These are phyloP conservation scores for Copsychus sechellarum DNA, from an alignment of 2,113 vertebrate species.

Conservation along the genomic window DNA sequence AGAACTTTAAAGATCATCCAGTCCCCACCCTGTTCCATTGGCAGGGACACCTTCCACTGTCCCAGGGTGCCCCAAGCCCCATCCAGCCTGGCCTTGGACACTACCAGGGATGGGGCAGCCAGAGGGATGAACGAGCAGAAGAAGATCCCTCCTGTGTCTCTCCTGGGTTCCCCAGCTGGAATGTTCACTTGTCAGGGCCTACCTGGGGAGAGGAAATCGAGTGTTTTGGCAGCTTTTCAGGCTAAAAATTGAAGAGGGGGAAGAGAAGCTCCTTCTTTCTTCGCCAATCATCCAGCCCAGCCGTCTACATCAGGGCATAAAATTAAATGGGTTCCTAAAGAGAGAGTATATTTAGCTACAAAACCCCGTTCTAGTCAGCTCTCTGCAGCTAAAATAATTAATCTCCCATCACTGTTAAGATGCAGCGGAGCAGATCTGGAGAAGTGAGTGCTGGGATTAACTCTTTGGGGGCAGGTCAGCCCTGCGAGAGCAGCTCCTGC, in stretches of 20 bases:
- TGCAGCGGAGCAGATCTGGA: background rate
- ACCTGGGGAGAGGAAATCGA: background rate
- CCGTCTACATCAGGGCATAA: conserved; percentile 54
- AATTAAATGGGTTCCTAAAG: conserved; percentile 62
- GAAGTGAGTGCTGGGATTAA: background rate
- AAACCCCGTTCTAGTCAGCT: conserved; percentile 40
- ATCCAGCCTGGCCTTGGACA: accelerated
- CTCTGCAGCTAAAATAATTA: conserved; percentile 51
- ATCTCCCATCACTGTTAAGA: conserved; percentile 53
- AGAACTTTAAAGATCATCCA: background rate
- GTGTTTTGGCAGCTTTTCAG: conserved; percentile 54
- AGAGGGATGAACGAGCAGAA: accelerated
- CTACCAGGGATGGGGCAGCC: background rate
- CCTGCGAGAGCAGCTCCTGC: background rate
- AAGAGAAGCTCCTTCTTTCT: conserved; percentile 37
- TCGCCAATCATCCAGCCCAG: conserved; percentile 65
- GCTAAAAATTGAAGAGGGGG: conserved; percentile 41
- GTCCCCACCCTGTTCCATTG: too few relatives aligned
- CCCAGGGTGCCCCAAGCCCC: background rate
- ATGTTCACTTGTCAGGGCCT: background rate
- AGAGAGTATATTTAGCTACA: conserved; percentile 53
- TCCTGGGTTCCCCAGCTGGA: background rate
- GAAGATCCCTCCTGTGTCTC: background rate
- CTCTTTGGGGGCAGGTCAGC: background rate
- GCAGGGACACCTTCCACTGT: background rate